phyloP scores from a whole-genome alignment of 2,888 invertebrate species.

The Lasioglossum zephyrum region DNA sequence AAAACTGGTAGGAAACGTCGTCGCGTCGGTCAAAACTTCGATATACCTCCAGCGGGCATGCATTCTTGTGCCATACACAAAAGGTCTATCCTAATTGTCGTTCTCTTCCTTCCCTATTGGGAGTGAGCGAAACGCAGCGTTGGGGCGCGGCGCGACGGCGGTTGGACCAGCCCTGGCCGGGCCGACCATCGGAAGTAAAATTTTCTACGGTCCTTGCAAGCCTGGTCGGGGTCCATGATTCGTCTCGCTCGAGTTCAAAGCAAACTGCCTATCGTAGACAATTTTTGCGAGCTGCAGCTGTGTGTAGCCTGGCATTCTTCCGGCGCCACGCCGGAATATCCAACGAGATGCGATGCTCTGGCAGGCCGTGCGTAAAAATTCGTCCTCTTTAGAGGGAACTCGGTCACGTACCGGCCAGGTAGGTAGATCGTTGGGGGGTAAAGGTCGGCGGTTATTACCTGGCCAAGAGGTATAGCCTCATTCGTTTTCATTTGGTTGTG shows the following conservation, averaged over 20 bases:
- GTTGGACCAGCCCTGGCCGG: neutral
- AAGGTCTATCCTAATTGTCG: conserved; percentile 6
- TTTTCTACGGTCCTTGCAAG: neutral
- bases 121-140: neutral
- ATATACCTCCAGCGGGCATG: neutral
- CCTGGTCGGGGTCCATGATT: neutral
- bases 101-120: neutral
- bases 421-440: conserved; percentile 39
- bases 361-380: conserved; percentile 48
- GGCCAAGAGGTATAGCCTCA: conserved; percentile 46
- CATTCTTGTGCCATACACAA: neutral
- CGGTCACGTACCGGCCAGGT: conserved; percentile 58
- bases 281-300: conserved; percentile 45
- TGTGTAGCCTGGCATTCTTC: conserved; percentile 13
- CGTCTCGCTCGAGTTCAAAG: conserved; percentile 3
- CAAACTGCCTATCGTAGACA: conserved; percentile 20
- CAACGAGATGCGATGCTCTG: neutral
- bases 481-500: conserved; percentile 54
- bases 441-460: conserved; percentile 63
- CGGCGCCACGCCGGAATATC: conserved; percentile 1
- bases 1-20: conserved; percentile 14
- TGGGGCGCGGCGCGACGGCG: neutral
- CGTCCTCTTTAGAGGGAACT: conserved; percentile 44
- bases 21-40: neutral
- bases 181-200: neutral